Evolutionary conservation across 1,140 invertebrate genomes (phyloP), one percentile per base, ranked within the genome.

Genomic region (Zaprionus tsacasi): DNA sequence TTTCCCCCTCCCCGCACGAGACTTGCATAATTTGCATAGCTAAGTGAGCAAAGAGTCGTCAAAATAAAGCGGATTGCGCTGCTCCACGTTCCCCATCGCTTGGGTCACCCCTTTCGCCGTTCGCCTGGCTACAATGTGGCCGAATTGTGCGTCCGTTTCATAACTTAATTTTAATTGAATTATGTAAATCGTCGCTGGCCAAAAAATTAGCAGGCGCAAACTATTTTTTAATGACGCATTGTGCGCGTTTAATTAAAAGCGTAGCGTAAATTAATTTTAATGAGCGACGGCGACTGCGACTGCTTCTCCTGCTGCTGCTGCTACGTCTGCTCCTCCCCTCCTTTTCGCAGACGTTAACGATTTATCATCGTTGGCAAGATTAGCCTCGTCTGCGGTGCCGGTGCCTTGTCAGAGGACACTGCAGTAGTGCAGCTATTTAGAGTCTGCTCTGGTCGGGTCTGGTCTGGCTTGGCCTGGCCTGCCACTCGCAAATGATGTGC

Each of bases 131-230:
- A 12, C 50, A 68, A 70, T 79, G 73, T 68, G 52, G 71, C 27
- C 13, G 33, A 83, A 88, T 83, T 88, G 70, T 83, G 80, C 74
- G 68, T 71, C 70, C 68, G 78, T 89, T 83, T 88, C 81, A 83
- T 88, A 83, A 88, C 83, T 88, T 80, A 83, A 88, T 88, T 88
- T 88, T 88, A 88, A 88, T 88, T 88, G 85, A 88, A 88, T 89
- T 87, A 87, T 87, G 83, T 83, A 87, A 87, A 87, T 87, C 83
- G 82, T 87, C 83, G 82, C 80, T 57, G 73, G 70, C 83, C 88
- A 87, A 87, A 88, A 88, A 87, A 87, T 88, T 88, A 88, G 83
- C 85, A 89, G 83, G 85, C 82, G 78, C 74, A 83, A 88, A 88
- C 85, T 88, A 89, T 89, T 83, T 88, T 87, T 88, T 88, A 88